Percentiles rank a stretch among this genome's conserved stretches.
Conservation (phyloP, 2,113 vertebrate species). For the Oryzias curvinotus region DNA sequence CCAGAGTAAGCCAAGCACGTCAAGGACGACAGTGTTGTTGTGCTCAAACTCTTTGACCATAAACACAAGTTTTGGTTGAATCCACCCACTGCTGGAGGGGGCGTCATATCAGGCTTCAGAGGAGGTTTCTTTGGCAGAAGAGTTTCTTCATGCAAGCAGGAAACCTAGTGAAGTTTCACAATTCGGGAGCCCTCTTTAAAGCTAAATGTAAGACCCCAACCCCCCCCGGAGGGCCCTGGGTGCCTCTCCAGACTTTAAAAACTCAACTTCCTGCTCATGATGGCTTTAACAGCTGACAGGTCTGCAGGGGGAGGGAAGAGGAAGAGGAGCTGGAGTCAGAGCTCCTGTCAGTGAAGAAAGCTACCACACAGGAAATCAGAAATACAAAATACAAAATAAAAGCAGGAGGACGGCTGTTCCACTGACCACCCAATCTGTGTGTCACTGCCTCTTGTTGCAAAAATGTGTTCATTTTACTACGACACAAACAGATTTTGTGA, state of each 20-base stretch:
- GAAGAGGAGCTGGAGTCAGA: neutral
- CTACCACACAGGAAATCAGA: slow-evolving; percentile 1
- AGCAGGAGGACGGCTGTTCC: neutral
- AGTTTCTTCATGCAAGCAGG: too few relatives aligned
- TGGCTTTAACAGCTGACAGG: slow-evolving; percentile 38
- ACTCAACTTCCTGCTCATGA: slow-evolving; percentile 10
- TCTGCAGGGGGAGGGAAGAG: neutral
- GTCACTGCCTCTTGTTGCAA: neutral
- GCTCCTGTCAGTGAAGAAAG: slow-evolving; percentile 1
- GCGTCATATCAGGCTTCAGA: too few relatives aligned
- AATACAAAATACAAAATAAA: slow-evolving; percentile 44
- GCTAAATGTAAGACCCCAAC: neutral
- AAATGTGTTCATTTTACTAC: neutral
- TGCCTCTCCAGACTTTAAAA: slow-evolving; percentile 19
- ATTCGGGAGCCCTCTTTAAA: too few relatives aligned
- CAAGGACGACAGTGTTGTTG: too few relatives aligned
- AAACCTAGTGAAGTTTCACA: too few relatives aligned
- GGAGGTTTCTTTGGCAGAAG: too few relatives aligned
- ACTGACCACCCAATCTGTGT: neutral
- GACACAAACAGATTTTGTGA: too few relatives aligned
- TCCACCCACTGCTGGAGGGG: too few relatives aligned
- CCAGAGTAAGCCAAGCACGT: too few relatives aligned
- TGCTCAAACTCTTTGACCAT: too few relatives aligned
- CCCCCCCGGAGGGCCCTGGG: slow-evolving; percentile 34
- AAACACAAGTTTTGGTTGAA: too few relatives aligned